phyloP scores from a whole-genome alignment of 2,113 vertebrate species.

The Alectura lathami region DNA sequence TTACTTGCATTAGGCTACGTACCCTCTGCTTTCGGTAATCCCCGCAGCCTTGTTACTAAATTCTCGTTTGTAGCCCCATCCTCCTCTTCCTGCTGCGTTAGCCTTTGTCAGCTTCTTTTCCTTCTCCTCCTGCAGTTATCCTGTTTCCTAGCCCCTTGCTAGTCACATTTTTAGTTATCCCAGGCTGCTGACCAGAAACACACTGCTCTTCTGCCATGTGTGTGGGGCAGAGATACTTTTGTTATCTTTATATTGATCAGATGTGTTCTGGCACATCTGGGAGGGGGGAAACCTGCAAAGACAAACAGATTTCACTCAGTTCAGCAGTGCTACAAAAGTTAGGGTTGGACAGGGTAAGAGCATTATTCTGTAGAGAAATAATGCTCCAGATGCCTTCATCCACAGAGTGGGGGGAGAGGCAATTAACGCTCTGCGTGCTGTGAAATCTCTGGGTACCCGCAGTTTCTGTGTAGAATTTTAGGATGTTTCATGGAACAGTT shows the following conservation, averaged over 20 bases:
- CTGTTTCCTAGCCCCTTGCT: neutral
- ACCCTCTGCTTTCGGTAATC: neutral
- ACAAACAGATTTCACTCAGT: neutral
- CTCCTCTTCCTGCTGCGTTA: neutral
- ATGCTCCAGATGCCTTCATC: neutral
- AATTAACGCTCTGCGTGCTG: conserved; percentile 40
- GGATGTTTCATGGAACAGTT: neutral
- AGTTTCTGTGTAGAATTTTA: neutral
- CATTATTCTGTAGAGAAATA: neutral
- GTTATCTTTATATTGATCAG: neutral
- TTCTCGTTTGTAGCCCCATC: neutral
- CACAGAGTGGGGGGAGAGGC: neutral
- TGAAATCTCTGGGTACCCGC: neutral
- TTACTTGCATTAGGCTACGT: neutral
- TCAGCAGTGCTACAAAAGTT: neutral
- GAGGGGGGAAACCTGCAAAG: neutral
- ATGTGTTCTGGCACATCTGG: neutral
- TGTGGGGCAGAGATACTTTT: neutral
- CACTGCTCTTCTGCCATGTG: neutral
- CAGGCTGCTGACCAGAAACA: neutral
- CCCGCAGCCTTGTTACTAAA: neutral
- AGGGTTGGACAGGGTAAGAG: neutral
- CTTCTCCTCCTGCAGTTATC: neutral
- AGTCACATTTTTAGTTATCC: neutral
- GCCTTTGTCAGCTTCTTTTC: neutral